A percentile compares a stretch with the other conserved stretches of the same genome.
Evolutionary conservation across 2,888 invertebrate genomes (phyloP).

Genomic region (Chaetogeoica ovagalla): DNA sequence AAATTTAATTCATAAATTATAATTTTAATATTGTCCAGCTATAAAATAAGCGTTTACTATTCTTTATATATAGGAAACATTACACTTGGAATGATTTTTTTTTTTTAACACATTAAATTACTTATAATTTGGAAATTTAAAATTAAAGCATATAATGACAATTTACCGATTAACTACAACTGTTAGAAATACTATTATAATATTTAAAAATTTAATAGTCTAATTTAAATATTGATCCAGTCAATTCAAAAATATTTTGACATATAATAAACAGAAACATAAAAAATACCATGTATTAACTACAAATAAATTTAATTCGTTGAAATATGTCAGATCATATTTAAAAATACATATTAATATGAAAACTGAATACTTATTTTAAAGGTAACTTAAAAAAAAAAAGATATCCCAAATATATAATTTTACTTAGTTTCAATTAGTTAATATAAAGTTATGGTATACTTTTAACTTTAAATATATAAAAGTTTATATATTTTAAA

Average conservation of each 20-base stretch:
- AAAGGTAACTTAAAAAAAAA: not conserved
- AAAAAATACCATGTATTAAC: not conserved
- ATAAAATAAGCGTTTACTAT: not conserved
- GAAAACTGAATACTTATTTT: not conserved
- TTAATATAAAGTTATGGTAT: not conserved
- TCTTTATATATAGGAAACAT: not conserved
- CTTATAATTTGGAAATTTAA: not conserved
- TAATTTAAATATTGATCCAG: too few species aligned
- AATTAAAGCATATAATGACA: too few species aligned
- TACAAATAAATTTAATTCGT: not conserved
- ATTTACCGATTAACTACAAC: too few species aligned
- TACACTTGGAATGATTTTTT: not conserved
- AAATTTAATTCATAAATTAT: not conserved
- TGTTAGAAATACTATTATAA: too few species aligned
- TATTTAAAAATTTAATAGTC: too few species aligned
- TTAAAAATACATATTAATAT: not conserved
- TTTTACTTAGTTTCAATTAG: not conserved
- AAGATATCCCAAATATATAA: not conserved
- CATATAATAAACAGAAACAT: too few species aligned
- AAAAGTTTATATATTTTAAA: constrained; percentile 1
- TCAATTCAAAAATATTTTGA: too few species aligned
- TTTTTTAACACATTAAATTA: not conserved
- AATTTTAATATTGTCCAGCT: constrained; percentile 1
- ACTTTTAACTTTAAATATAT: not conserved
- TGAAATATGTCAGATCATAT: not conserved